Percentiles rank a stretch among this genome's conserved stretches.
These are phyloP conservation scores for Drosophila ambigua DNA, from an alignment of 1,140 invertebrate species.

Conservation along the genomic window DNA sequence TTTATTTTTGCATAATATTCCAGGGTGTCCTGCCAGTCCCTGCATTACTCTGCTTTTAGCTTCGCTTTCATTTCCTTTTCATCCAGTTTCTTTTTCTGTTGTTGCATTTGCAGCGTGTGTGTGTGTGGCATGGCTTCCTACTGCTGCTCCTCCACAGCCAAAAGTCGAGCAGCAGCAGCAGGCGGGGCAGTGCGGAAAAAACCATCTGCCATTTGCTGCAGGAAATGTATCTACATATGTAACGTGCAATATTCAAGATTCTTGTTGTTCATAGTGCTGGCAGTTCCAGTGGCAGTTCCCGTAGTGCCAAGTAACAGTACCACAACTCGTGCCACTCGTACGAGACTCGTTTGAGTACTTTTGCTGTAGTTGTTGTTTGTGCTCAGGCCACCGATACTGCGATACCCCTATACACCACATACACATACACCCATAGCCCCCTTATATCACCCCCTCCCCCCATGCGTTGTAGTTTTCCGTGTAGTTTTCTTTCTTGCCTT, in stretches of 20 bases:
- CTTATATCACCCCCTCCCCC: background rate
- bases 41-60: background rate
- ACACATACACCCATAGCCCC: too few relatives aligned
- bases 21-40: too few relatives aligned
- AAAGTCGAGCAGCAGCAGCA: background rate
- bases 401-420: too few relatives aligned
- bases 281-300: constrained; percentile 29
- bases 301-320: too few relatives aligned
- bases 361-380: constrained; percentile 22
- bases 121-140: constrained; percentile 19
- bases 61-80: background rate
- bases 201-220: constrained; percentile 58
- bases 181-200: constrained; percentile 1
- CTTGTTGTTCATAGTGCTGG: constrained; percentile 78
- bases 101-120: constrained; percentile 21
- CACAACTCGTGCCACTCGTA: background rate
- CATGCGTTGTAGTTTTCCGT: constrained; percentile 22
- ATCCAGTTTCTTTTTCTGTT: constrained; percentile 40
- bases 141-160: background rate
- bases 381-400: too few relatives aligned
- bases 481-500: constrained; percentile 19
- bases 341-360: background rate
- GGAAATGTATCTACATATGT: constrained; percentile 81
- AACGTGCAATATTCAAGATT: constrained; percentile 79
- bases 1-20: background rate